Conservation (phyloP, 2,797 vertebrate species). For the Characodon lateralis region DNA sequence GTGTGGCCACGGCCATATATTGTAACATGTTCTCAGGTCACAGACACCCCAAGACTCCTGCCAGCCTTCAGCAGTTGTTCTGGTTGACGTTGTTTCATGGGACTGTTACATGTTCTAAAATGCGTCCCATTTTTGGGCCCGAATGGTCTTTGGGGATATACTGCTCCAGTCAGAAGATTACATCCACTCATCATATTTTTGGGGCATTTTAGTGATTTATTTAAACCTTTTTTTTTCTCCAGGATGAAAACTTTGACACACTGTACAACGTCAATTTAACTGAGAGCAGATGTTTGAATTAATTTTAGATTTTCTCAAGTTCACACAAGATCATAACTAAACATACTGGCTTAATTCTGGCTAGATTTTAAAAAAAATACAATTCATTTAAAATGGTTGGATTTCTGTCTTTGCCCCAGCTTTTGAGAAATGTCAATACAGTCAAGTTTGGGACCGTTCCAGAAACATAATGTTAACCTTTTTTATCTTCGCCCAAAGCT, state of each 20-base stretch:
- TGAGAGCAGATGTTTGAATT: background rate
- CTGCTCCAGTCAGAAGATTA: background rate
- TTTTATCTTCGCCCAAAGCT: background rate
- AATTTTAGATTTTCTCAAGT: background rate
- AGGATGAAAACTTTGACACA: too few relatives aligned
- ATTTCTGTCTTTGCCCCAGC: background rate
- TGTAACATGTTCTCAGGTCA: slow-evolving; percentile 34
- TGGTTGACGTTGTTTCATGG: slow-evolving; percentile 78
- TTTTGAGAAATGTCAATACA: background rate
- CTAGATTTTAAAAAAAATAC: background rate
- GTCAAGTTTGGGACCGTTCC: background rate
- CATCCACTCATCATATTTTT: background rate
- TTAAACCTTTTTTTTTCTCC: too few relatives aligned
- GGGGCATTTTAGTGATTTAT: background rate
- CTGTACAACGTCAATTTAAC: too few relatives aligned
- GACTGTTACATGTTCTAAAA: slow-evolving; percentile 79
- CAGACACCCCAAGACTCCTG: slow-evolving; percentile 32
- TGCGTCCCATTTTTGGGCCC: slow-evolving; percentile 1
- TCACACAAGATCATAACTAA: background rate
- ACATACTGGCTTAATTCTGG: background rate
- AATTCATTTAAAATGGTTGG: background rate
- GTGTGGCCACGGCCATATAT: slow-evolving; percentile 19
- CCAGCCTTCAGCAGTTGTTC: slow-evolving; percentile 75
- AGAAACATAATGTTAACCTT: background rate
- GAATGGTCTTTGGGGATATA: background rate